Evolutionary conservation across 1,140 invertebrate genomes (phyloP), one percentile per base, ranked within the genome.

Genomic region (Druon quercuslanigerum): DNA sequence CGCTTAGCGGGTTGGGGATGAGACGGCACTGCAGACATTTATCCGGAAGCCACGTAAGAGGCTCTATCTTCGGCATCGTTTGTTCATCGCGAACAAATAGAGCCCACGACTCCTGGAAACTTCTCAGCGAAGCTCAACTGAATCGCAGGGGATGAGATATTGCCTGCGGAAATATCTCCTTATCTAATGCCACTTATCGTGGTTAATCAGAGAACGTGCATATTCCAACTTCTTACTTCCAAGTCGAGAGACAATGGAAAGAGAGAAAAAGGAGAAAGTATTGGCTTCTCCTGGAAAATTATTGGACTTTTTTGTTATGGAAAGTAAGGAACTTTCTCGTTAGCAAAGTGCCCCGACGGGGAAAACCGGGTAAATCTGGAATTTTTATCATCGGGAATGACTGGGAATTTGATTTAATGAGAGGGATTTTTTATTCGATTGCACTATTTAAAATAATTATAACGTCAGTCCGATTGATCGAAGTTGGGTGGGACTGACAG

Each of bases 191-290:
- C 77, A 78, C 77, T 81, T 81, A 75, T 81, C 79, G 71, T 33
- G 57, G 16, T 77, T 81, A 78, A 81, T 81, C 80, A 56, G 19
- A 73, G 52, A 76, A 81, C 80, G 80, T 79, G 77, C 78, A 70
- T 75, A 56, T 57, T 74, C 74, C 50, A 51, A 25, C 17, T 75
- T 73, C 66, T 66, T 78, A 54, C 40, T 46, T 46, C 40, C 40
- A 46, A 46, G 40, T 72, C 72, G 74, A 52, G 40, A 46, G 7
- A 5, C 40, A 46, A 46, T 46, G 9, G 40, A 46, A 11, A 46
- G 40, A 46, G 9, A 46, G 40, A 11, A 11, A 46, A 46, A 46
- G 25, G 25, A 25, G 25, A 33, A 33, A 33, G 25, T 33, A 33
- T 33, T 33, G 25, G 25, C 25, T 33, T 33, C 25, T 33, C 11